Base-by-base conservation (phyloP, 2,797 vertebrate species). In the Loriculus beryllinus region DNA sequence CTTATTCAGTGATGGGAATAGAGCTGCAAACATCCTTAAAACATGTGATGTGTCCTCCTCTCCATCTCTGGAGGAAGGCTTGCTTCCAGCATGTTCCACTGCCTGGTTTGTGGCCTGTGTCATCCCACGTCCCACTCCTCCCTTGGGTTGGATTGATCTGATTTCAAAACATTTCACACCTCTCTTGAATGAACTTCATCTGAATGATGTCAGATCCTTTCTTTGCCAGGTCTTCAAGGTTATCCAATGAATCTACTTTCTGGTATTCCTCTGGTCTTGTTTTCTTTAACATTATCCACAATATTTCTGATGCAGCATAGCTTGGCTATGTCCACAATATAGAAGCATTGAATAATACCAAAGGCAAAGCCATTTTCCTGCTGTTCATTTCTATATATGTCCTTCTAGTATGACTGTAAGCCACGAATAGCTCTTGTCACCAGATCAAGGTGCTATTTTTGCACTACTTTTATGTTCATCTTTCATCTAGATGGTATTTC, bases 21-120 rank as follows among this genome's bases (percentile, higher is more conserved):
- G 39, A 67, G 54, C 3, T 81, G 54, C 39, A 77, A 91, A 77
- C 31, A 39, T 52, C 52, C 31, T 67, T 54, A 71, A 65, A 65
- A 19, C 1, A 0, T 39, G 33, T 68, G 23, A 35, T 0, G 0
- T 52, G 22, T 49, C 51, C 15, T 68, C 14, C 17, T 40, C 35
- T 65, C n/a, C 8, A 22, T 22, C 54, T 43, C 26, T 5, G 5
- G 56, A 86, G 31, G 22, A 69, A 80, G 75, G 43, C 31, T 80
- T 79, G 33, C 28, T 83, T 54, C 40, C 37, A 65, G 51, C 11
- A 14, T n/a, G 29, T 12, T 52, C 17, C 40, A 28, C 62, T 63
- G 9, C 23, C 63, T 42, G 15, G 10, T 39, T 29, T 65, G 40
- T 70, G n/a, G 51, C 25, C 40, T 65, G n/a, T 33, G 43, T 37